Percentiles rank a stretch among this genome's conserved stretches.
Evolutionary conservation across 2,888 invertebrate genomes (phyloP).

Genomic region (Orthonychiurus folsomi): DNA sequence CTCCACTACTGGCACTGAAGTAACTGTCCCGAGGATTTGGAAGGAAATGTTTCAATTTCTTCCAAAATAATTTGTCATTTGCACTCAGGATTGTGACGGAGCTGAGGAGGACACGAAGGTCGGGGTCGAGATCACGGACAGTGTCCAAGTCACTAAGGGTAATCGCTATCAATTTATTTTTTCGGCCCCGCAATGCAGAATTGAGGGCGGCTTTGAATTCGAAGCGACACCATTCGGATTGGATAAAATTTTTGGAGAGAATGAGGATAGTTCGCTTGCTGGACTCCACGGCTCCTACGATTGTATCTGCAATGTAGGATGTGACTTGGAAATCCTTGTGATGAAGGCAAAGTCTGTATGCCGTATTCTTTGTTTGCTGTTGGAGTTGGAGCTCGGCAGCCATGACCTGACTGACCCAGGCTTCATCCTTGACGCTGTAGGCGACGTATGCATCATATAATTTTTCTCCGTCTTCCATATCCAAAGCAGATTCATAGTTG

Average conservation of each 20-base stretch:
- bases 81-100: constrained; percentile 82
- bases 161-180: constrained; percentile 70
- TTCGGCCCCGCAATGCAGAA: constrained; percentile 51
- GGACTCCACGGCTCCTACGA: constrained; percentile 83
- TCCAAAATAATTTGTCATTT: constrained; percentile 94
- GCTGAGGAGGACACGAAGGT: constrained; percentile 78
- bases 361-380: constrained; percentile 50
- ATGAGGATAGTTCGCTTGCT: constrained; percentile 82
- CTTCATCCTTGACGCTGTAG: constrained; percentile 86
- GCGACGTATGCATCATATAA: constrained; percentile 92
- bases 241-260: constrained; percentile 82
- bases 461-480: constrained; percentile 46
- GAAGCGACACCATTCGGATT: constrained; percentile 81
- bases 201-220: constrained; percentile 90
- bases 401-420: constrained; percentile 79
- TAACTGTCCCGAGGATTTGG: constrained; percentile 55
- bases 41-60: constrained; percentile 82
- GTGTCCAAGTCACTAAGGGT: constrained; percentile 80
- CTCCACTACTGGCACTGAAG: too few relatives aligned
- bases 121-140: constrained; percentile 78
- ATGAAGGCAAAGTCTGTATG: constrained; percentile 77
- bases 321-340: constrained; percentile 84
- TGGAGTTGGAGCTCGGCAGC: constrained; percentile 76
- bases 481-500: constrained; percentile 64
- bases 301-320: constrained; percentile 81